phyloP scores from a whole-genome alignment of 2,113 vertebrate genomes.

The Tetrao urogallus region DNA sequence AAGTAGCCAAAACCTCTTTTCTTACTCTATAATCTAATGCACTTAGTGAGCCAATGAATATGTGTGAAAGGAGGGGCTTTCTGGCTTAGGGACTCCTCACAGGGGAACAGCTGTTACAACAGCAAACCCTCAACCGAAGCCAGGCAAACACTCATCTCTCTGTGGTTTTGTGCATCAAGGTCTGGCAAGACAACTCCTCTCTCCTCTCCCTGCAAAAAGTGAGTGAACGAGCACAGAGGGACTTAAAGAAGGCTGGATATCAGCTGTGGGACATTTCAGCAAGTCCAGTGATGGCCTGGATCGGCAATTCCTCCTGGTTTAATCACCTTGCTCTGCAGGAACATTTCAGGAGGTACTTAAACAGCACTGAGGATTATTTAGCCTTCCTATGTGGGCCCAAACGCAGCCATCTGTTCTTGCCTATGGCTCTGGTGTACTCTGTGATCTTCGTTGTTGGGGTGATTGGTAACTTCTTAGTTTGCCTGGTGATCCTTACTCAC shows the following conservation, averaged over 20 bases:
- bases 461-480: constrained; percentile 89
- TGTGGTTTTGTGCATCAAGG: neutral
- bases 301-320: constrained; percentile 63
- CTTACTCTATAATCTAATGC: constrained; percentile 18
- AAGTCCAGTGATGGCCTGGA: constrained; percentile 51
- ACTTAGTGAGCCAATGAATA: constrained; percentile 65
- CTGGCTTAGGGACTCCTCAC: constrained; percentile 50
- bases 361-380: constrained; percentile 81
- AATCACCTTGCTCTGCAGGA: constrained; percentile 29
- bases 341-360: constrained; percentile 55
- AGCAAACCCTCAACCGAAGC: constrained; percentile 25
- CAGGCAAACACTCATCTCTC: neutral
- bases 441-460: constrained; percentile 89
- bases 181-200: neutral
- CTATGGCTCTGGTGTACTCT: constrained; percentile 73
- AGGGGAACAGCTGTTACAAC: constrained; percentile 28
- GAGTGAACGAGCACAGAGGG: neutral
- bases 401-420: constrained; percentile 76
- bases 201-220: neutral
- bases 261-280: neutral
- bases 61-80: constrained; percentile 70
- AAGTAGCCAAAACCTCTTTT: constrained; percentile 43
- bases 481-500: constrained; percentile 89
- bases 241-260: neutral
- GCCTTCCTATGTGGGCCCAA: constrained; percentile 77